Evolutionary conservation across 2,797 vertebrate genomes (phyloP), one percentile per base, ranked within the genome.

Genomic region (Muraenolepis orangiensis): DNA sequence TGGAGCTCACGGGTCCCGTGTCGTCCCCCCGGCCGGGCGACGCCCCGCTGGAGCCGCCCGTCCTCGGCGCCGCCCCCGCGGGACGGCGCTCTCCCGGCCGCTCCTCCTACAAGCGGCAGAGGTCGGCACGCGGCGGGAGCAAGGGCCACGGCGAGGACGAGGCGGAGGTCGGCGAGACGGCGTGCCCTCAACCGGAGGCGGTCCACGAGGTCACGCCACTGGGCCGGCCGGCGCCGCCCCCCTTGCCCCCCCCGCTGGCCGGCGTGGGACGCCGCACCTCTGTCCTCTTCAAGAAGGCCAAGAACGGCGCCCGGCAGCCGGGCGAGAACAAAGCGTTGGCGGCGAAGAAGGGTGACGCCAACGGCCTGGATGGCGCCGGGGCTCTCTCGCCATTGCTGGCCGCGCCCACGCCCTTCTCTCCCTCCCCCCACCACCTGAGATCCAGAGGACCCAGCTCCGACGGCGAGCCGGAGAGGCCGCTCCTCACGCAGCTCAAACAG

Each of bases 231-330:
- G 46, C 46, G 1, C 46, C 18, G 18, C 46, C 4, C 20, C 18
- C 46, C 20, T 5, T 7, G 2, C 91, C 83, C 42, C 89, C 74
- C 70, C 90, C 69, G 76, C 88, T 89, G 84, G 90, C 85, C 0
- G 94, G 94, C 0, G 96, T 97, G 20, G 96, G 97, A 46, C 94
- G 96, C 4, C 94, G 96, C 69, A 97, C 96, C 0, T 96, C 97
- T 0, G 89, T 98, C 71, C 92, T 98, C 66, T 98, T 98, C 79
- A 98, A 94, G 88, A 99, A 98, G 86, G 96, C 96, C 38, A 98
- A 96, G 90, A 98, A 97, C 0, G 96, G 96, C 12, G 90, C 92
- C 23, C 93, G 96, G 74, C 57, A 26, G 57, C 83, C 92, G 70
- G 91, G 89, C 6, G 94, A 93, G 76, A 93, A 83, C 72, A 93